phyloP scores from a whole-genome alignment of 2,113 vertebrate genomes.

The Takifugu bimaculatus region DNA sequence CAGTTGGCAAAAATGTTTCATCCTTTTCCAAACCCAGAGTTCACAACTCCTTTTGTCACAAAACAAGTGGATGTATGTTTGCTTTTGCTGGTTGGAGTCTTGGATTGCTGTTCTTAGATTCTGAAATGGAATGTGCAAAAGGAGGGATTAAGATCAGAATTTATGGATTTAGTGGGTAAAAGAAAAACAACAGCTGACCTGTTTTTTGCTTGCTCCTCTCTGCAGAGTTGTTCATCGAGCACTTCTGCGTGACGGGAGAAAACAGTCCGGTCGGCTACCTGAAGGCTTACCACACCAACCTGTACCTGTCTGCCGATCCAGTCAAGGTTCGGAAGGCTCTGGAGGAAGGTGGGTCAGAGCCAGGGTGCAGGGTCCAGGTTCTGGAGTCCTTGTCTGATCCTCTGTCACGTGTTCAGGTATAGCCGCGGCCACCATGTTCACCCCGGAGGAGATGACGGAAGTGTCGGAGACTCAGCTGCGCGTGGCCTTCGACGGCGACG shows the following conservation, averaged over 20 bases:
- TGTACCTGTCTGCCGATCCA: constrained; percentile 90
- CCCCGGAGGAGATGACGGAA: constrained; percentile 78
- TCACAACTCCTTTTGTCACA: too few relatives aligned
- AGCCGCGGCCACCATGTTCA: constrained; percentile 93
- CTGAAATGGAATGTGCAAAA: too few relatives aligned
- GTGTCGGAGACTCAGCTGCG: constrained; percentile 88
- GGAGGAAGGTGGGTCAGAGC: constrained; percentile 82
- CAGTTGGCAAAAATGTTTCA: too few relatives aligned
- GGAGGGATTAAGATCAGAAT: too few relatives aligned
- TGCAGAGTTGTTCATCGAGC: constrained; percentile 89
- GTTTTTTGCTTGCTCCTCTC: background rate
- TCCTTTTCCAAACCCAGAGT: too few relatives aligned
- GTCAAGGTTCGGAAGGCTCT: constrained; percentile 90
- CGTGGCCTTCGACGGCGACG: constrained; percentile 92
- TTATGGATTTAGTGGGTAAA: too few relatives aligned
- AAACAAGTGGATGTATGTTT: too few relatives aligned
- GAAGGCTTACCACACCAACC: constrained; percentile 94
- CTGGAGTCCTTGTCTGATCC: background rate
- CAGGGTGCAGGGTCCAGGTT: background rate
- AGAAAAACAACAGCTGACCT: background rate
- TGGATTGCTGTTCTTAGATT: too few relatives aligned
- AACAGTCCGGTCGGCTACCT: constrained; percentile 93
- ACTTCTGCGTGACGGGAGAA: constrained; percentile 95
- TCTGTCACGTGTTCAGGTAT: constrained; percentile 74
- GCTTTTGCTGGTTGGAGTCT: too few relatives aligned